A percentile compares a stretch with the other conserved stretches of the same genome.
These are phyloP conservation scores for Neomicropteryx cornuta DNA, from an alignment of 1,140 invertebrate genomes.

Conservation along the genomic window DNA sequence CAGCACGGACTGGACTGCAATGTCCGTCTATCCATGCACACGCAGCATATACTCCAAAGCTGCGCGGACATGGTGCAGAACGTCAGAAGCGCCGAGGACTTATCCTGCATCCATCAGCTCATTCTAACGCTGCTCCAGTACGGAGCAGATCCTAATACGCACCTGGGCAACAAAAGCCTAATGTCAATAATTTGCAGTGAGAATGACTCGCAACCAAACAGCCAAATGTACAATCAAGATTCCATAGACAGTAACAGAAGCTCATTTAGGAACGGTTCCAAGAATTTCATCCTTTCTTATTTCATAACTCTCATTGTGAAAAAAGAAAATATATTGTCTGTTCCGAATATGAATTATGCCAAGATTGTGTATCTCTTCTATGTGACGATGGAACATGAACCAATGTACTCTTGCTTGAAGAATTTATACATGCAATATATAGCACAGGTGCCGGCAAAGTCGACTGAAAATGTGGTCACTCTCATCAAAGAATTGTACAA, in stretches of 20 bases:
- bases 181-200: conserved; percentile 14
- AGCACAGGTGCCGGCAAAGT: conserved; percentile 51
- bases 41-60: conserved; percentile 55
- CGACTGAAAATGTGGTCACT: conserved; percentile 45
- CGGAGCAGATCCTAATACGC: conserved; percentile 52
- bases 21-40: conserved; percentile 38
- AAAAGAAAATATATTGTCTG: conserved; percentile 55
- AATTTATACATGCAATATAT: conserved; percentile 53
- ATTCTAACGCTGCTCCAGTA: conserved; percentile 55
- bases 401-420: conserved; percentile 49
- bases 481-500: conserved; percentile 49
- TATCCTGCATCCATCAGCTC: conserved; percentile 57
- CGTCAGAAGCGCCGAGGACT: conserved; percentile 49
- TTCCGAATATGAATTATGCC: conserved; percentile 48
- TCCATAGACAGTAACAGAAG: conserved; percentile 21
- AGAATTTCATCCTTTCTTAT: conserved; percentile 55
- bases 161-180: conserved; percentile 22
- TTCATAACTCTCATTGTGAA: conserved; percentile 55
- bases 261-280: conserved; percentile 47
- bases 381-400: conserved; percentile 53
- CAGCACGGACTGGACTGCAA: conserved; percentile 60
- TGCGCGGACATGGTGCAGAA: conserved; percentile 61
- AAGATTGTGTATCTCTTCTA: conserved; percentile 56
- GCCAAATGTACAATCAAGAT: conserved; percentile 9
- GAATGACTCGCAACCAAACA: conserved; percentile 9